Conservation (phyloP, 2,113 vertebrate genomes). For the Chaetodon trifascialis region DNA sequence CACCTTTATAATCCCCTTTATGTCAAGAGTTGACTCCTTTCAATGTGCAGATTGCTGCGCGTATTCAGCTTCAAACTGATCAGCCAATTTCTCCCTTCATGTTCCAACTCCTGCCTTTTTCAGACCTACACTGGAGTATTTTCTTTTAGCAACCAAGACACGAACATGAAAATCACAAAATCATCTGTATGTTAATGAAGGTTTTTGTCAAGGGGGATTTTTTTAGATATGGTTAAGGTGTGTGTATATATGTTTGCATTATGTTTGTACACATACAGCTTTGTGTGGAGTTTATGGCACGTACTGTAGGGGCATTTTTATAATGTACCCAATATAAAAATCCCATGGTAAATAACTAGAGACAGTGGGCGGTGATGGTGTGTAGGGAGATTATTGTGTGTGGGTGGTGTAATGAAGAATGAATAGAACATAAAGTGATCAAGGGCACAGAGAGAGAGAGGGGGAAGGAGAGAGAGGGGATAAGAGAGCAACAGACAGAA, state of each 20-base stretch:
- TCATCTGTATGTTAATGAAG: neutral
- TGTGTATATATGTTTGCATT: constrained; percentile 12
- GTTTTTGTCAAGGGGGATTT: neutral
- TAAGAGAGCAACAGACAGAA: constrained; percentile 61
- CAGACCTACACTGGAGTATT: neutral
- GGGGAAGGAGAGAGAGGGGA: constrained; percentile 7
- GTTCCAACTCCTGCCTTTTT: neutral
- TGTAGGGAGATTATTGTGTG: constrained; percentile 37
- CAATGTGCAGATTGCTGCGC: neutral
- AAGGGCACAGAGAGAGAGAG: constrained; percentile 49
- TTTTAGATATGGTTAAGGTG: neutral
- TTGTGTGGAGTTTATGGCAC: neutral
- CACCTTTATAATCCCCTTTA: too few species aligned
- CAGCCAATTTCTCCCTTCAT: neutral
- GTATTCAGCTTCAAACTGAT: neutral
- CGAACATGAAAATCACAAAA: neutral
- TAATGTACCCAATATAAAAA: neutral
- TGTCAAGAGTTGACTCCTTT: too few species aligned
- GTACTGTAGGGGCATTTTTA: neutral
- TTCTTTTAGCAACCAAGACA: neutral
- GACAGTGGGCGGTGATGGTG: constrained; percentile 81
- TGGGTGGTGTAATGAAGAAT: constrained; percentile 57
- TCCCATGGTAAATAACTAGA: constrained; percentile 53
- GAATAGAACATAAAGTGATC: constrained; percentile 62
- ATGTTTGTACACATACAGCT: neutral